A percentile compares a stretch with the other conserved stretches of the same genome.
Evolutionary conservation across 2,888 invertebrate species (phyloP).

Genomic region (Enchytraeus crypticus): DNA sequence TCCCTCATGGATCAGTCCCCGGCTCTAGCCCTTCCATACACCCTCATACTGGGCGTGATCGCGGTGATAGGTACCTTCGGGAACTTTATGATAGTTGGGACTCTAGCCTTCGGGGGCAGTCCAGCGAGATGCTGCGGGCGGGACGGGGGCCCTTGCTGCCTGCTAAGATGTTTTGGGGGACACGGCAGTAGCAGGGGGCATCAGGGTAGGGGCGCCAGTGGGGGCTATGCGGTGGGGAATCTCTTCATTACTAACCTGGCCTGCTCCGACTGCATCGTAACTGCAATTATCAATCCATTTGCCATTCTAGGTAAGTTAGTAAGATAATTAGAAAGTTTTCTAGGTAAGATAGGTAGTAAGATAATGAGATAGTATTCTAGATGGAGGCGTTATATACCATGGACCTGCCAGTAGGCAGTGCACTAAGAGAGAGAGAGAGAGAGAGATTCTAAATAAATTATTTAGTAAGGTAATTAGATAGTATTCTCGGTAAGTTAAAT

Average conservation of each 20-base stretch:
- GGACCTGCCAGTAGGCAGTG: no score
- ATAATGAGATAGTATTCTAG: no score
- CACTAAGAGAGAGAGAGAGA: no score
- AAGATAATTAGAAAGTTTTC: no score
- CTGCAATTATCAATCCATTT: constrained; percentile 31
- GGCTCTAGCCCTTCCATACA: constrained; percentile 8
- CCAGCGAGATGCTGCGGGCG: no score
- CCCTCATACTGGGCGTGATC: constrained; percentile 7
- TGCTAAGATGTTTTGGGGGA: not conserved
- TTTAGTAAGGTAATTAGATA: no score
- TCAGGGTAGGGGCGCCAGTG: not conserved
- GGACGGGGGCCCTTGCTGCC: not conserved
- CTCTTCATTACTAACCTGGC: constrained; percentile 33
- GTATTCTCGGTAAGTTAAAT: no score
- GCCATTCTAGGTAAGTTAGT: constrained; percentile 31
- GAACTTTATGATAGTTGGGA: constrained; percentile 12
- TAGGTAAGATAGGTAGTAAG: no score
- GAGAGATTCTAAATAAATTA: no score
- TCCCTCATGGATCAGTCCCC: not conserved
- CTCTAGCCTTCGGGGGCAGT: not conserved
- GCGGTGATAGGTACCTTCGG: constrained; percentile 18
- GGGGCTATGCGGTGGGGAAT: constrained; percentile 8
- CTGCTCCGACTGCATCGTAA: constrained; percentile 31
- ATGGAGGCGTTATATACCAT: no score
- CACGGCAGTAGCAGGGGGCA: not conserved